Base-by-base conservation (phyloP, 2,113 vertebrate genomes). In the Tretioscincus oriximinensis region DNA sequence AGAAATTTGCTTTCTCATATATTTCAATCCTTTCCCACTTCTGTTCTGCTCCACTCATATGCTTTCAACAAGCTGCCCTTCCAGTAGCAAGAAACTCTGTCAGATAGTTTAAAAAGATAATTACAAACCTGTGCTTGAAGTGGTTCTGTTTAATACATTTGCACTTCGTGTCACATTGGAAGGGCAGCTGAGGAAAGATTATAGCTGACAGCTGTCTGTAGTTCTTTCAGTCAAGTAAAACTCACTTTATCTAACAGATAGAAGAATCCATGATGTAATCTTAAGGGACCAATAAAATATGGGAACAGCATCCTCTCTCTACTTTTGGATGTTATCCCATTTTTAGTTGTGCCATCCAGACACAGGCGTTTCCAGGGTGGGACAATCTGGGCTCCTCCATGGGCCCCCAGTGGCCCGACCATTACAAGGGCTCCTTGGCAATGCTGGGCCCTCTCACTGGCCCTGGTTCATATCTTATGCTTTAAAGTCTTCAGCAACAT, bases 181-280 rank as follows among this genome's bases (percentile, higher is more conserved):
- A 69, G 65, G 65, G 64, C 64, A 76, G 35, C 45, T 69, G 63
- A 65, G 54, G 31, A 81, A 41, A 74, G 49, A 81, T 81, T 68
- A 63, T 24, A 75, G 20, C 64, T 81, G 80, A 76, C 80, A 76
- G 73, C 65, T 81, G 65, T 67, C 80, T 41, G 49, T 24, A 3
- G 7, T 41, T 76, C 31, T 28, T 26, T 61, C n/a, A 26, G 10
- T 76, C 72, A 76, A 45, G 29, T 18, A 20, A 41, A 31, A 26
- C 58, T 47, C 29, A 10, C 61, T 74, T 58, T n/a, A 61, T 60
- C 51, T 75, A 72, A 75, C 64, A 29, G 72, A 75, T 67, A 74
- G 58, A 74, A 35, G 72, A 9, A 16, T 68, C 35, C 69, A 11
- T 35, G 58, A 69, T 35, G 6, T 24, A 35, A 69, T 78, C 77